Evolutionary conservation across 1,140 invertebrate species (phyloP), one percentile per base, ranked within the genome.

Genomic region (Ooceraea biroi): DNA sequence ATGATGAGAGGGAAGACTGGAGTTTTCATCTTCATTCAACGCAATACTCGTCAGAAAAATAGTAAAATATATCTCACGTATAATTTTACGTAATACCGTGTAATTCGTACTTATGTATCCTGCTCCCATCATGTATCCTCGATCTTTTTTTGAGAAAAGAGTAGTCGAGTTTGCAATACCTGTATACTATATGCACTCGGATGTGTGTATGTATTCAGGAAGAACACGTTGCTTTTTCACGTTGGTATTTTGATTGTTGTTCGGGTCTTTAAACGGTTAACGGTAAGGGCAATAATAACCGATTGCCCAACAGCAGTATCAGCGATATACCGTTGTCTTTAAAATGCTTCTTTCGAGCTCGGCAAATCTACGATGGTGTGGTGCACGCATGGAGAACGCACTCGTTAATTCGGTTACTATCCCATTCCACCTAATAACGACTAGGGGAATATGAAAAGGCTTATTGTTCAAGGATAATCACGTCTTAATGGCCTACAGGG

Each of bases 391-490:
- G 4, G 5, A 52, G 48, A 68, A 57, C 57, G 27, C 44, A 57
- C 82, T 83, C 60, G 82, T 83, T 83, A 76, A 58, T 73, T 76
- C 82, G 61, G 60, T 83, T 83, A 66, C 50, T 25, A 41, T 48
- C 22, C 36, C 48, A n/a, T 74, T 74, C 48, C 19, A 46, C 55
- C 50, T 44, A 27, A 25, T 65, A 76, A 65, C 60, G 41, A 61
- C 58, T 30, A 30, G 22, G 36, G 48, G 48, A 83, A 76, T 55
- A 57, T n/a, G 48, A 76, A 41, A 65, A 22, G 50, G 41, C 82
- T 36, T 72, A 88, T 86, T 90, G 89, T 91, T 78, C 78, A 68
- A 82, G 77, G 82, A 82, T 87, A 90, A 91, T 91, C 90, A 87
- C 84, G 84, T 87, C 82, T 83, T 91, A 90, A 90, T 87, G 86